phyloP scores from a whole-genome alignment of 2,113 vertebrate genomes.

The Ceyx melanurus region DNA sequence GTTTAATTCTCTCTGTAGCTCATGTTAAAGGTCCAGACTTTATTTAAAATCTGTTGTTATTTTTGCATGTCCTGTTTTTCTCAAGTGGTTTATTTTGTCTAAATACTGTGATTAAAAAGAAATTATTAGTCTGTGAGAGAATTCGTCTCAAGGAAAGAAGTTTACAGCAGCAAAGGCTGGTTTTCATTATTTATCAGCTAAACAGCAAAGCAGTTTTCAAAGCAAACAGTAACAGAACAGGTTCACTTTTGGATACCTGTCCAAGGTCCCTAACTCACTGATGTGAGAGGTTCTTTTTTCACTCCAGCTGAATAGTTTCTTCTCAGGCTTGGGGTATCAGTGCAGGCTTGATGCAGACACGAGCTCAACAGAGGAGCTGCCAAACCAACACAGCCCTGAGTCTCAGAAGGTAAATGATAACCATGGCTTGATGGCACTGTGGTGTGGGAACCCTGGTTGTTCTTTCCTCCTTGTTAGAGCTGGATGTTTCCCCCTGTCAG shows the following conservation, averaged over 20 bases:
- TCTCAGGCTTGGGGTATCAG: neutral
- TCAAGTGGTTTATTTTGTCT: constrained; percentile 5
- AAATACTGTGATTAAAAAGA: neutral
- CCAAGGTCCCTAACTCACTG: neutral
- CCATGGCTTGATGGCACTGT: neutral
- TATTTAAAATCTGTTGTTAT: neutral
- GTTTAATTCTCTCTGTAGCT: neutral
- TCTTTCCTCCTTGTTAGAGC: neutral
- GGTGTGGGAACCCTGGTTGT: neutral
- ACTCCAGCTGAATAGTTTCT: neutral
- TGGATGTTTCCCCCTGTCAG: neutral
- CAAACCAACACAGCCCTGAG: rapidly evolving
- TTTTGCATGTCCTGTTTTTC: neutral
- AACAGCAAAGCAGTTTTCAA: neutral
- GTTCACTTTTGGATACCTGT: neutral
- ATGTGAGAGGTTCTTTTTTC: neutral
- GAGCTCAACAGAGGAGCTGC: neutral
- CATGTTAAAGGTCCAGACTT: neutral
- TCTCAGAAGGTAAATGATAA: rapidly evolving
- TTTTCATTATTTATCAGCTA: neutral
- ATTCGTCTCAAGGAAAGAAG: neutral
- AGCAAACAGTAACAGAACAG: neutral
- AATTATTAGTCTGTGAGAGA: neutral
- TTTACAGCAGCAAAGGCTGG: neutral
- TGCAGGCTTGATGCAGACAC: neutral